Percentiles rank a stretch among this genome's conserved stretches.
These are phyloP conservation scores for Sialia sialis DNA, from an alignment of 2,113 vertebrate species.

Conservation along the genomic window DNA sequence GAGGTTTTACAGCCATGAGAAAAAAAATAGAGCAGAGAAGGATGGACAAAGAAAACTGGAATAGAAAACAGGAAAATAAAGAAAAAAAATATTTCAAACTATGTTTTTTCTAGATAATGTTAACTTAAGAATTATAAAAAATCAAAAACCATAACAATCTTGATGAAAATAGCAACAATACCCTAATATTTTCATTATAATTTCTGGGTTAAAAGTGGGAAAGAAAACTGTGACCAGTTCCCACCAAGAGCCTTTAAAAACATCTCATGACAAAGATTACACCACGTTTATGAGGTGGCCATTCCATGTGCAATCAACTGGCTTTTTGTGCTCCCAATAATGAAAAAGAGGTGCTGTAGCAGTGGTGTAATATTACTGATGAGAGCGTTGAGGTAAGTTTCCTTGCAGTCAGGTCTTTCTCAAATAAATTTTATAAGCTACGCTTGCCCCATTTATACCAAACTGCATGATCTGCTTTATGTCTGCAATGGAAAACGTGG, in stretches of 20 bases:
- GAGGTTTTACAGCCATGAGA: not conserved
- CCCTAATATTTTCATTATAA: not conserved
- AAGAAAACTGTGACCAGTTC: not conserved
- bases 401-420: not conserved
- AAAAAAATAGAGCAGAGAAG: too few relatives aligned
- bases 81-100: not conserved
- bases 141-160: not conserved
- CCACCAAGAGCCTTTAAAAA: not conserved
- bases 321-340: not conserved
- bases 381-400: slow-evolving; percentile 11
- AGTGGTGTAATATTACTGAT: not conserved
- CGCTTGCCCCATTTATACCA: not conserved
- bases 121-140: not conserved
- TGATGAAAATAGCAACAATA: not conserved
- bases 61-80: not conserved
- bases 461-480: not conserved
- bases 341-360: not conserved
- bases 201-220: not conserved
- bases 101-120: not conserved
- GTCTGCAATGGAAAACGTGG: not conserved
- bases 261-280: not conserved
- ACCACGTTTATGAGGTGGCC: slow-evolving; percentile 19
- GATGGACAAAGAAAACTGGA: not conserved
- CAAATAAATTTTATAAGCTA: slow-evolving; percentile 11
- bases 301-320: not conserved